Conservation (phyloP, 2,888 invertebrate genomes). For the Phragmatobia fuliginosa region DNA sequence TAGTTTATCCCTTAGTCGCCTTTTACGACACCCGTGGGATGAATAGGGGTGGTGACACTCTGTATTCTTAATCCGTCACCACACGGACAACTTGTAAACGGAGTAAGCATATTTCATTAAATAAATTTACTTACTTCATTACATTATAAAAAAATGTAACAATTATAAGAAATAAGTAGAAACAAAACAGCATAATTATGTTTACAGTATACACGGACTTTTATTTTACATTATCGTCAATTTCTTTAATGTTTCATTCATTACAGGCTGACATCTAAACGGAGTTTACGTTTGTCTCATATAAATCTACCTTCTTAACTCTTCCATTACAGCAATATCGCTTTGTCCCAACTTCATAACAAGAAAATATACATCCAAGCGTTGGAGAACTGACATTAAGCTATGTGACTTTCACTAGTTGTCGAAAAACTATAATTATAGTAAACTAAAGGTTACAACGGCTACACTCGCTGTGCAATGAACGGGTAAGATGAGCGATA, state of each 20-base stretch:
- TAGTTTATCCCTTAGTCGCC: no score
- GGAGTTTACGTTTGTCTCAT: neutral
- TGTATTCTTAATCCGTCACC: no score
- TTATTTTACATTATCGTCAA: neutral
- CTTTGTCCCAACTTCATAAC: neutral
- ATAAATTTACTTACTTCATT: no score
- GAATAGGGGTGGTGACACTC: no score
- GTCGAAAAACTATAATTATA: conserved; percentile 68
- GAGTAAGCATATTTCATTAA: no score
- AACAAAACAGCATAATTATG: no score
- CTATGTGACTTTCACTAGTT: conserved; percentile 64
- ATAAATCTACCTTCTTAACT: neutral
- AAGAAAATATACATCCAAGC: conserved; percentile 15
- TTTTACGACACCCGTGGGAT: no score
- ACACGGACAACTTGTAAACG: no score
- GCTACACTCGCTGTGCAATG: neutral
- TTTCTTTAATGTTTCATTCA: neutral
- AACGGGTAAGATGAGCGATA: conserved; percentile 1
- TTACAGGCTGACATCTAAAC: neutral
- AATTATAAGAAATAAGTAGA: no score
- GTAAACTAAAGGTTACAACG: conserved; percentile 29
- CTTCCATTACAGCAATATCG: neutral
- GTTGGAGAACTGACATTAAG: conserved; percentile 55
- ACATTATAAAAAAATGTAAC: no score
- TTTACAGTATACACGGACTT: no score